Percentiles rank a stretch among this genome's conserved stretches.
Evolutionary conservation across 2,113 vertebrate species (phyloP).

Genomic region (Pipra filicauda): DNA sequence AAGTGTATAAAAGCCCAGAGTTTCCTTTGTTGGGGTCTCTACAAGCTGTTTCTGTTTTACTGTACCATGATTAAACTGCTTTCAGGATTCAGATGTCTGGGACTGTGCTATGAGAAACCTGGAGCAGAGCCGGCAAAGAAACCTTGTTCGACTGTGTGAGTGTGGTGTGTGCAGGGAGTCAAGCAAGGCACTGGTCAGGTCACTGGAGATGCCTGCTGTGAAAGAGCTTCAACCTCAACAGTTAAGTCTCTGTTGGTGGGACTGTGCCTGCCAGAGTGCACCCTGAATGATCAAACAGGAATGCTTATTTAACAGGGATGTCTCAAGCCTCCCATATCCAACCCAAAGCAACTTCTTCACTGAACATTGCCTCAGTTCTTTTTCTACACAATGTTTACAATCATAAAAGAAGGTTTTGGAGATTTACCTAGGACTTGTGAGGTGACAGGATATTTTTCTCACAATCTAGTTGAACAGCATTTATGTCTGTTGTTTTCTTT

Average conservation of each 20-base stretch:
- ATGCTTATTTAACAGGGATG: background rate
- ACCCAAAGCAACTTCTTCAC: background rate
- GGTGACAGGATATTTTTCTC: background rate
- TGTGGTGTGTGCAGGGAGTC: background rate
- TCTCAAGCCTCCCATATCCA: background rate
- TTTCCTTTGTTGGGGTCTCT: background rate
- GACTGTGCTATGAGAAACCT: background rate
- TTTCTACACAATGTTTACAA: background rate
- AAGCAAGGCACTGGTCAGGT: background rate
- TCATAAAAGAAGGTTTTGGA: background rate
- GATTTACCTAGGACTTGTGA: background rate
- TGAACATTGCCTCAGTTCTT: background rate
- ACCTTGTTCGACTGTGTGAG: background rate
- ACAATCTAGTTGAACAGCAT: background rate
- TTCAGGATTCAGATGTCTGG: background rate
- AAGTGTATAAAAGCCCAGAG: background rate
- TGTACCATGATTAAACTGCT: background rate
- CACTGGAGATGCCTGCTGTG: accelerated
- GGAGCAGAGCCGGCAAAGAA: background rate
- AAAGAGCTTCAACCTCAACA: background rate
- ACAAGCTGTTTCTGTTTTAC: background rate
- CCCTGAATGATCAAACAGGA: background rate
- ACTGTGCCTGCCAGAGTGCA: background rate
- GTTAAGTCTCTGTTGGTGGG: too few relatives aligned
- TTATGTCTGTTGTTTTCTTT: background rate